phyloP scores from a whole-genome alignment of 2,113 vertebrate genomes.

The Cololabis saira region DNA sequence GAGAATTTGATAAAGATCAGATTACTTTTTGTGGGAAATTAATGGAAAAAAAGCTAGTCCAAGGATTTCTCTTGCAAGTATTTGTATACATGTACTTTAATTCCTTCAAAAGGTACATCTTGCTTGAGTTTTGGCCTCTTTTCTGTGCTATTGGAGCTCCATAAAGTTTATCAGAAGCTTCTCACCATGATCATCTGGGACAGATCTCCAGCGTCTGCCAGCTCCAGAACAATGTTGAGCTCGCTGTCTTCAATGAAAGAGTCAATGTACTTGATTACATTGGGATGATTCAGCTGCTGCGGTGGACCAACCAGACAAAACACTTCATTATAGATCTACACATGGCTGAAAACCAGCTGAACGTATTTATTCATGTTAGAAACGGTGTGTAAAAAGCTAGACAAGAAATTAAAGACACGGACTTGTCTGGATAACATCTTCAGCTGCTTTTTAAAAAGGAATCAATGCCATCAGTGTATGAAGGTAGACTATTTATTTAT shows the following conservation, averaged over 20 bases:
- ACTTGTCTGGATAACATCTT: no score
- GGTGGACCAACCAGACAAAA: conserved; percentile 46
- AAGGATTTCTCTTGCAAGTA: no score
- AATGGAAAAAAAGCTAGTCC: no score
- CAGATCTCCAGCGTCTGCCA: conserved; percentile 95
- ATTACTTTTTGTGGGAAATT: no score
- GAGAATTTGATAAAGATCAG: neutral
- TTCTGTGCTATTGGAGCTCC: neutral
- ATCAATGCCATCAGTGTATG: no score
- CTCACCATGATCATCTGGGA: conserved; percentile 97
- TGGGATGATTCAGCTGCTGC: conserved; percentile 96
- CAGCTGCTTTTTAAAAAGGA: no score
- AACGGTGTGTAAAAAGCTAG: no score
- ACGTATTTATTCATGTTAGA: no score
- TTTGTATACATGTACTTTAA: no score
- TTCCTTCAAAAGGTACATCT: no score
- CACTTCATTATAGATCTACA: neutral
- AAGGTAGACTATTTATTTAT: no score
- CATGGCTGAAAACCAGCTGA: neutral
- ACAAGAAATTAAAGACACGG: no score
- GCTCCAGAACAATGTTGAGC: conserved; percentile 95
- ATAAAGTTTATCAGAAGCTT: neutral
- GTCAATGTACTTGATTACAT: conserved; percentile 96
- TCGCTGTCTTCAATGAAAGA: conserved; percentile 97
- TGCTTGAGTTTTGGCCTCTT: neutral